Percentiles rank a stretch among this genome's conserved stretches.
These are phyloP conservation scores for Heliconius eleuchia DNA, from an alignment of 1,140 invertebrate species.

Conservation along the genomic window DNA sequence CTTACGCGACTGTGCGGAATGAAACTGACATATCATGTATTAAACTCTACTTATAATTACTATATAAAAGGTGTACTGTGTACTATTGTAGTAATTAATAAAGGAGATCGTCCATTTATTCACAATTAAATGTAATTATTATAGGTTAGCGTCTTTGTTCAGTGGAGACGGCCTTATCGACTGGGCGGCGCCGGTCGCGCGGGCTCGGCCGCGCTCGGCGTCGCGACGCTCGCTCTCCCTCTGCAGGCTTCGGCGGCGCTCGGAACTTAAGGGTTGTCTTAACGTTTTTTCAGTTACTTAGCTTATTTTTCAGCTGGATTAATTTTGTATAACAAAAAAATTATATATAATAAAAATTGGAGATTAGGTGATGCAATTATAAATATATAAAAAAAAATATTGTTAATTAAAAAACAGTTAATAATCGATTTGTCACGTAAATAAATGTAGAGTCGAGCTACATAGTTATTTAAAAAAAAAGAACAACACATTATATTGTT, in stretches of 20 bases:
- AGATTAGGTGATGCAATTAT: background rate
- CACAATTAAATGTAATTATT: conserved; percentile 80
- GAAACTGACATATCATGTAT: conserved; percentile 22
- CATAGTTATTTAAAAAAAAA: background rate
- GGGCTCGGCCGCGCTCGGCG: conserved; percentile 60
- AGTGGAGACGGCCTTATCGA: conserved; percentile 81
- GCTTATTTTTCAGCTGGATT: background rate
- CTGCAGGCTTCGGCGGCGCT: conserved; percentile 52
- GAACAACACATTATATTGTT: background rate
- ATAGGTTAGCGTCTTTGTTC: conserved; percentile 80
- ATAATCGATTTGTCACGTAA: background rate
- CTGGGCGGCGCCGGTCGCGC: conserved; percentile 77
- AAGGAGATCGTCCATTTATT: conserved; percentile 73
- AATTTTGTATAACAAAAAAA: background rate
- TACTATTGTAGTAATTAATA: conserved; percentile 61
- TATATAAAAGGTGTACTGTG: conserved; percentile 1
- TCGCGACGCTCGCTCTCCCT: conserved; percentile 43
- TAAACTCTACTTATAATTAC: conserved; percentile 11
- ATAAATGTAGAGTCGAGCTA: background rate
- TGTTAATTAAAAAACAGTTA: background rate
- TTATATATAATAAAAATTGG: background rate
- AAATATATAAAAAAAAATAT: background rate
- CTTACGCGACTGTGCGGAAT: conserved; percentile 18
- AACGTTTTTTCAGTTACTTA: conserved; percentile 46
- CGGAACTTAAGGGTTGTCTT: conserved; percentile 72